These are phyloP conservation scores for Formicarius rufipectus DNA, from an alignment of 2,113 vertebrate genomes.

Conservation along the genomic window DNA sequence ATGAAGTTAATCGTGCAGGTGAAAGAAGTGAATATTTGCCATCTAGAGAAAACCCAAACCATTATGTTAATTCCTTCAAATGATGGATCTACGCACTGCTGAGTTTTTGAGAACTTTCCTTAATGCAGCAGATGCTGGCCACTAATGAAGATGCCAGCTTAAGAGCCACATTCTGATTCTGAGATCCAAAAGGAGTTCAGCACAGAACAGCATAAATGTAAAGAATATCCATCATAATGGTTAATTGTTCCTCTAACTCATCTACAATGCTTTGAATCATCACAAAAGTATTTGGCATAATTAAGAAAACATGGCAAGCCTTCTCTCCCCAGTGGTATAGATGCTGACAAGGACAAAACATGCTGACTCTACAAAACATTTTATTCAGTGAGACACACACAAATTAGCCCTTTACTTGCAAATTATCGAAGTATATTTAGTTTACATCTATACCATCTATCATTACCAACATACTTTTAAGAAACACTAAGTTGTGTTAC, in stretches of 20 bases:
- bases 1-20: neutral
- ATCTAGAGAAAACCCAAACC: neutral
- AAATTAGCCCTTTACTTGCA: neutral
- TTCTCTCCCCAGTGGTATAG: neutral
- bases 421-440: neutral
- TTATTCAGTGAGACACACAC: neutral
- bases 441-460: neutral
- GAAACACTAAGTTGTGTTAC: neutral
- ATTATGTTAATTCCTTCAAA: neutral
- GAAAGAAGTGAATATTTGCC: neutral
- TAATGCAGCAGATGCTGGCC: neutral
- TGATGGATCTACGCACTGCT: neutral
- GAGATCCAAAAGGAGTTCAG: neutral
- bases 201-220: neutral
- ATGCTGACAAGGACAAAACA: neutral
- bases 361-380: neutral
- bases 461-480: neutral
- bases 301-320: neutral
- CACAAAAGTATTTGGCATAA: neutral
- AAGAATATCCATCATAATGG: neutral
- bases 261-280: neutral
- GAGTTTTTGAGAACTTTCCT: neutral
- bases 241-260: constrained; percentile 1
- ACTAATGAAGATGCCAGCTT: neutral
- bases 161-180: neutral